A percentile compares a stretch with the other conserved stretches of the same genome.
These are phyloP conservation scores for Xenus cinereus DNA, from an alignment of 2,113 vertebrate species.

Conservation along the genomic window DNA sequence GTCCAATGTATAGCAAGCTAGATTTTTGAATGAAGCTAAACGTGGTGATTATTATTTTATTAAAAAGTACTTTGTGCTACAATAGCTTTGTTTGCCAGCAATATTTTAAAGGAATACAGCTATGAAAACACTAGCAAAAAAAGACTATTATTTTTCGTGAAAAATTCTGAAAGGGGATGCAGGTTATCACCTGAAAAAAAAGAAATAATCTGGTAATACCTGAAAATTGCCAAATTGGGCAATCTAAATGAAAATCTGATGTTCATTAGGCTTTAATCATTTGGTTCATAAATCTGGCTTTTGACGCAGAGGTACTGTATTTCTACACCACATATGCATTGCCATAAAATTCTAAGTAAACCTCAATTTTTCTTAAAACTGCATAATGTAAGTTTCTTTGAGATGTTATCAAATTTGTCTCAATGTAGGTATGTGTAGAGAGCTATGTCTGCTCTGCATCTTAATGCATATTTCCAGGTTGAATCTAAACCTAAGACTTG, in stretches of 20 bases:
- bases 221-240: neutral
- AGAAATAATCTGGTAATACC: neutral
- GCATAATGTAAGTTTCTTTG: neutral
- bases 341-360: neutral
- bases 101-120: neutral
- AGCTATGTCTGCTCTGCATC: neutral
- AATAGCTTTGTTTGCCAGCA: slow-evolving; percentile 1
- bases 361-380: neutral
- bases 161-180: neutral
- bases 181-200: neutral
- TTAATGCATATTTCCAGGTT: neutral
- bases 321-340: neutral
- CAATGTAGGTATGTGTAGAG: neutral
- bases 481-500: neutral
- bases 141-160: neutral
- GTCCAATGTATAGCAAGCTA: neutral
- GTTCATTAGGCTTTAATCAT: neutral
- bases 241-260: neutral
- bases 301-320: neutral
- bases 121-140: neutral
- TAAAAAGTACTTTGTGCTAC: slow-evolving; percentile 1
- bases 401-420: neutral
- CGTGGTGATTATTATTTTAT: neutral
- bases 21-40: slow-evolving; percentile 26
- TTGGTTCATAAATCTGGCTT: neutral